Base-by-base conservation (phyloP, 2,797 vertebrate species). In the Peromyscus aztecus region DNA sequence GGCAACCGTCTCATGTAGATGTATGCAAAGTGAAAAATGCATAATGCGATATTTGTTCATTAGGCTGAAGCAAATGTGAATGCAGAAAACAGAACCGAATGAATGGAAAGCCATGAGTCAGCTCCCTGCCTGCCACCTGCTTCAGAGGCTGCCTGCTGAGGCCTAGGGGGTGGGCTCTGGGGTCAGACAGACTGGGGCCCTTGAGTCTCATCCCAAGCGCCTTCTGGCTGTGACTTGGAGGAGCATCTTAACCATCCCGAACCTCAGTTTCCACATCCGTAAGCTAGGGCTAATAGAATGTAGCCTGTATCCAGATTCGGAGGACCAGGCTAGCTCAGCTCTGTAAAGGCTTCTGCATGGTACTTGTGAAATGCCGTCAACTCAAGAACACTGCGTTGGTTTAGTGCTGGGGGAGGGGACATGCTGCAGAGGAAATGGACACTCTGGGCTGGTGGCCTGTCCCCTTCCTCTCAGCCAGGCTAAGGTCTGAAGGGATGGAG, bases 51-150 rank as follows among this genome's bases (percentile, higher is more conserved):
- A 49, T 96, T 89, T 95, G 95, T 92, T 94, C 76, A 65, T 96
- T 90, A 95, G 91, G 69, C 87, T 89, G 91, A 93, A 94, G 83
- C 71, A 40, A 78, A 78, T 9, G 65, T 69, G 81, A 90, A 96
- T 52, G 92, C 86, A 93, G 95, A 76, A 96, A 95, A 93, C 81
- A 94, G 91, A 92, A 91, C 6, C 43, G 89, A 95, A 91, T 93
- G 90, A 94, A 91, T 95, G 65, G 82, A 96, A 96, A 97, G 88
- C 82, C 40, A 3, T 92, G 96, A 98, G 94, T 97, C 94, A 94
- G 95, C 96, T 92, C 34, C 57, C 75, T 96, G 88, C 13, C 63
- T 0, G 2, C 93, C 96, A 97, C 96, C 92, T 80, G 97, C 91
- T 89, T 59, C 49, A 92, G 37, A 97, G 73, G 92, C 63, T 57